Evolutionary conservation across 2,888 invertebrate genomes (phyloP).

Genomic region (Fissipunctia ypsillon): DNA sequence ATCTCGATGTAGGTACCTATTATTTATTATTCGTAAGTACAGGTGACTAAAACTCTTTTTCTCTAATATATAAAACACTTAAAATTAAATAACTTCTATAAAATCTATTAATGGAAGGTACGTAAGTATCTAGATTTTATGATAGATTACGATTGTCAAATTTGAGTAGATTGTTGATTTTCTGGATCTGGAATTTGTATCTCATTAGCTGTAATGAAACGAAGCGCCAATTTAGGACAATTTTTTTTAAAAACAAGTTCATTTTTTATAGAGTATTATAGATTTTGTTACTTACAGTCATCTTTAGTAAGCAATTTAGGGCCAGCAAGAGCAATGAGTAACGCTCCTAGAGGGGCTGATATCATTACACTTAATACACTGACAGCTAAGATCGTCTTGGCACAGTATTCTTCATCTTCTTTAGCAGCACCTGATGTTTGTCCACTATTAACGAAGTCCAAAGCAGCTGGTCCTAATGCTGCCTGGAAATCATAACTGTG

Average conservation of each 20-base stretch:
- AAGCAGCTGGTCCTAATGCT: conserved; percentile 92
- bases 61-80: background rate
- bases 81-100: background rate
- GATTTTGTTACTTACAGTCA: conserved; percentile 68
- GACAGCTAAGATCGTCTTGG: conserved; percentile 92
- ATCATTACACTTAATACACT: conserved; percentile 94
- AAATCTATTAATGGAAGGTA: background rate
- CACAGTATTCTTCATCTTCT: conserved; percentile 87
- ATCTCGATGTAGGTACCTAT: background rate
- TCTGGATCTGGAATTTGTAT: conserved; percentile 46
- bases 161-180: conserved; percentile 51
- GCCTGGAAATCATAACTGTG: conserved; percentile 86
- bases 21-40: background rate
- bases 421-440: conserved; percentile 81
- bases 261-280: background rate
- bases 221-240: background rate
- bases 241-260: background rate
- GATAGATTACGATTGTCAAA: conserved; percentile 28
- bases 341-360: conserved; percentile 93
- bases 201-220: conserved; percentile 47
- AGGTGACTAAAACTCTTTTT: background rate
- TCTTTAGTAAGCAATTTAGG: conserved; percentile 88
- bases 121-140: background rate
- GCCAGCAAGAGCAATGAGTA: conserved; percentile 92
- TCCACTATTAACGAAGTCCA: conserved; percentile 88